Percentiles rank a stretch among this genome's conserved stretches.
phyloP scores from a whole-genome alignment of 2,888 invertebrate genomes.

The Helobdella robusta region DNA sequence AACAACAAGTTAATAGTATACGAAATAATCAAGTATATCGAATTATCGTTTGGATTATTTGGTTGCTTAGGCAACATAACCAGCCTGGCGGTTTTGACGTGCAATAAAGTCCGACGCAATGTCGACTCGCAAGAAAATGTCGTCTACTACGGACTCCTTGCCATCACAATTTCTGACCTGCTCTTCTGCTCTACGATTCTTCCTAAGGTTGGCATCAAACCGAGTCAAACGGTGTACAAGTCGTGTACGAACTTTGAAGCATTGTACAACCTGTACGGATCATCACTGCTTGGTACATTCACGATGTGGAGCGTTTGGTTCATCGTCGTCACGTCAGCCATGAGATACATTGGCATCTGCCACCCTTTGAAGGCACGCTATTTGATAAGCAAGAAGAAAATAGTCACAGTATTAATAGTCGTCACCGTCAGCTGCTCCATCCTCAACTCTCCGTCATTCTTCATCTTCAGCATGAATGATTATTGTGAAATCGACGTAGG shows the following conservation, averaged over 20 bases:
- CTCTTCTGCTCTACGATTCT: constrained; percentile 28
- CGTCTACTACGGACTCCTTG: constrained; percentile 28
- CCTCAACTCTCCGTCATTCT: constrained; percentile 28
- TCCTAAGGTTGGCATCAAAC: constrained; percentile 23
- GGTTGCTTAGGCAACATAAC: constrained; percentile 29
- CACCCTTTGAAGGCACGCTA: constrained; percentile 28
- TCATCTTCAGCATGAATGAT: too few relatives aligned
- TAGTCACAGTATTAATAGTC: not conserved
- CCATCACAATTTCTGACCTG: constrained; percentile 29
- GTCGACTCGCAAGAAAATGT: constrained; percentile 26
- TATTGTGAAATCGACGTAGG: constrained; percentile 32
- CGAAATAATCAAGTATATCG: too few relatives aligned
- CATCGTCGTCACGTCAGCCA: constrained; percentile 28
- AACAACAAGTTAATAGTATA: too few relatives aligned
- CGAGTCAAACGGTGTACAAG: constrained; percentile 18
- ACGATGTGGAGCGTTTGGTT: constrained; percentile 30
- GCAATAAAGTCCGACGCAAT: constrained; percentile 15
- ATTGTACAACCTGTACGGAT: constrained; percentile 29
- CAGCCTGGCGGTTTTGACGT: constrained; percentile 28
- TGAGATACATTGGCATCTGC: constrained; percentile 31
- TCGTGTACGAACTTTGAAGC: constrained; percentile 5
- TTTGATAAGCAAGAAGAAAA: constrained; percentile 15
- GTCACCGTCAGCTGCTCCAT: constrained; percentile 24
- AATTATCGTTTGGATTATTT: too few relatives aligned
- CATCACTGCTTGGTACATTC: constrained; percentile 28